Base-by-base conservation (phyloP, 2,888 invertebrate genomes). In the Drosophila crucigera region DNA sequence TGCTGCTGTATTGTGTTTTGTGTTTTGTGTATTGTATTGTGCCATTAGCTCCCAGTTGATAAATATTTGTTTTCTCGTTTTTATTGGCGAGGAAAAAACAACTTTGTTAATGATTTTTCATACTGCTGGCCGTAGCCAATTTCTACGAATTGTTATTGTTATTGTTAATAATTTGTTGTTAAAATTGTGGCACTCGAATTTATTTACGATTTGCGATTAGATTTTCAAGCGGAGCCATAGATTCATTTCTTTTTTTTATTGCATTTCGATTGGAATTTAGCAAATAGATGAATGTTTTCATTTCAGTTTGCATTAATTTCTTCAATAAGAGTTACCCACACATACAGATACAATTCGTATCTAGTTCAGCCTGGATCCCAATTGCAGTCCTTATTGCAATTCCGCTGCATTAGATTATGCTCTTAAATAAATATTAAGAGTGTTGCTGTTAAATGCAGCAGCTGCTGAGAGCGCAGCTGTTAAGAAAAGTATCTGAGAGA, bases 41-140 rank as follows among this genome's bases (percentile, higher is more conserved):
- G 16, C 47, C 41, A 52, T 69, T 62, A 50, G 79, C 84, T 83
- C 86, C 84, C 84, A 47, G 84, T 71, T 73, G 50, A 74, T 54
- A 83, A 85, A 85, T 89, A 80, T 85, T 85, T 85, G 58, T 33
- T n/a, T 35, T 61, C 58, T 59, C 25, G 65, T 73, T 76, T 78
- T 76, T 73, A 69, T 80, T 74, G 72, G 66, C 59, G 68, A 83
- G 87, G 88, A 85, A 85, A 84, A 87, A 89, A 89, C 85, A 86
- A 78, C 19, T 83, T 84, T 75, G 68, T 64, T 22, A 73, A 83
- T 65, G 72, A 73, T 65, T 79, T 61, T 28, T 33, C 22, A 4
- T 16, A 28, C 14, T 25, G 19, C 11, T 35, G 22, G 16, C 6
- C 22, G 47, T 9, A 2, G 14, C 1, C 7, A 25, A 41, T 30